phyloP scores from a whole-genome alignment of 1,140 invertebrate genomes.

The Mylabris phalerata region DNA sequence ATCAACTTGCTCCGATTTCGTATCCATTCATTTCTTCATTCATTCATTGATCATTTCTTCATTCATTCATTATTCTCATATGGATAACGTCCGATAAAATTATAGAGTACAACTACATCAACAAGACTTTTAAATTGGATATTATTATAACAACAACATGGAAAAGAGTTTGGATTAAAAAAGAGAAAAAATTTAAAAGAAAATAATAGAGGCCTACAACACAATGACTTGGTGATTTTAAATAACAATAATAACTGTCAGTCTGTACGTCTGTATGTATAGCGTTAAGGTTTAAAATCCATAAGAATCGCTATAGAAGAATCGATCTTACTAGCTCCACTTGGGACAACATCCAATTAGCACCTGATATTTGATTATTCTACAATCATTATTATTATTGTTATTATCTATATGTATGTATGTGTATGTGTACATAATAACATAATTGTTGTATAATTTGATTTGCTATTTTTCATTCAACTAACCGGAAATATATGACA shows the following conservation, averaged over 20 bases:
- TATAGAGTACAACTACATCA: conserved; percentile 15
- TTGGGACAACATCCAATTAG: conserved; percentile 24
- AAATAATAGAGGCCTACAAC: conserved; percentile 1
- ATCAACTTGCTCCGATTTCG: no score
- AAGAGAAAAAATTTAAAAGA: conserved; percentile 4
- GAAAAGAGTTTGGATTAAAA: no score
- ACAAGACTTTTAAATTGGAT: no score
- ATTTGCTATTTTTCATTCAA: conserved; percentile 27
- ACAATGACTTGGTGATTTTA: conserved; percentile 25
- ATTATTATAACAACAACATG: no score
- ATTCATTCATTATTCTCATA: no score
- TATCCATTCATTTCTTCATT: no score
- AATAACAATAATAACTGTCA: conserved; percentile 22
- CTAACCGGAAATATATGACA: conserved; percentile 30
- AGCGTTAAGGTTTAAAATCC: conserved; percentile 14
- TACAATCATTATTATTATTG: neutral
- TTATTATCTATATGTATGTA: neutral
- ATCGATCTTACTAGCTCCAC: conserved; percentile 16
- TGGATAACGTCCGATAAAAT: conserved; percentile 11
- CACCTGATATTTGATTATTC: conserved; percentile 24
- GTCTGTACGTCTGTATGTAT: neutral
- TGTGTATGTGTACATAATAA: conserved; percentile 16
- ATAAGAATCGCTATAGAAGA: conserved; percentile 12
- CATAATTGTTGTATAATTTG: conserved; percentile 28
- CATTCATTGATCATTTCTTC: no score